phyloP scores from a whole-genome alignment of 2,888 invertebrate species.

The Drosophila basisetae region DNA sequence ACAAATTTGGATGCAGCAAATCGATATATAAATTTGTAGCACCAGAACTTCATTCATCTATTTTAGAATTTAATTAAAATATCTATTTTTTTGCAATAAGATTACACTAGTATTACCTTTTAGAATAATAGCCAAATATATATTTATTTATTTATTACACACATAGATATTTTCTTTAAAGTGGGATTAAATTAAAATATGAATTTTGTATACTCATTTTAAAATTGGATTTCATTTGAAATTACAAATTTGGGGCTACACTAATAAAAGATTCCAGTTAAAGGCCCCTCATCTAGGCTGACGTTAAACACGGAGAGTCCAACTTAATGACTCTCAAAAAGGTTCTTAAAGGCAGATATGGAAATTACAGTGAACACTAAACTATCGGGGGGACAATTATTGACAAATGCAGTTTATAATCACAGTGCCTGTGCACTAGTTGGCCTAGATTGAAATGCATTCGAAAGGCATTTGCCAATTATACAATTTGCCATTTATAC shows the following conservation, averaged over 20 bases:
- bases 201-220: neutral
- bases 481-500: neutral
- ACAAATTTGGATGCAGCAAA: neutral
- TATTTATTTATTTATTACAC: neutral
- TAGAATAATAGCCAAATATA: neutral
- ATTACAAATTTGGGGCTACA: neutral
- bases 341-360: neutral
- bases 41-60: neutral
- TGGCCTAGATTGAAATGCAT: conserved; percentile 3
- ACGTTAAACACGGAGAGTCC: neutral
- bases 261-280: neutral
- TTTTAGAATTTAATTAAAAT: neutral
- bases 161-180: neutral
- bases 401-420: neutral
- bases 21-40: neutral
- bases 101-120: neutral
- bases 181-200: neutral
- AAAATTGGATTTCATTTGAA: neutral
- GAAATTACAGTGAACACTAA: neutral
- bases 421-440: neutral
- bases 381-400: neutral
- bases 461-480: conserved; percentile 1
- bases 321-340: neutral
- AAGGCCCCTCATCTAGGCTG: neutral
- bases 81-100: neutral